Base-by-base conservation (phyloP, 2,797 vertebrate genomes). In the Allobates femoralis region DNA sequence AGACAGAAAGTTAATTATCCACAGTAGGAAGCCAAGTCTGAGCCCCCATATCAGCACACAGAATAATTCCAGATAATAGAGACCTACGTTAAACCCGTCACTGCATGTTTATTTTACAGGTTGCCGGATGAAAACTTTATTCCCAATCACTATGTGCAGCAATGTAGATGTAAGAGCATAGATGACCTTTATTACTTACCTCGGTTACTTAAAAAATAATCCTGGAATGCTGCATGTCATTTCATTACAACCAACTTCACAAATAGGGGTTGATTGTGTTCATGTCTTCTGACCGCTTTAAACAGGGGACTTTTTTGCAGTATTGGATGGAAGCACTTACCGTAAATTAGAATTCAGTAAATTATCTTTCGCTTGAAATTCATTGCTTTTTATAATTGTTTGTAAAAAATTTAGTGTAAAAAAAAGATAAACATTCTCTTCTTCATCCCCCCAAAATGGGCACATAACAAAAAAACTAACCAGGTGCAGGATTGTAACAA, bases 1-100 rank as follows among this genome's bases (percentile, higher is more conserved):
- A 85, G 46, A 88, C 78, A 88, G 78, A 88, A 88, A 88, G 86
- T 85, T 88, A 88, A 88, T 88, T 88, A 88, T 85, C 77, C 67
- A 73, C 86, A 84, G 86, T 84, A 66, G 82, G 86, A 84, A 80
- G 77, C 58, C 58, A 80, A 84, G 82, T 66, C 50, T 75, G 66
- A 84, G 77, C 82, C 86, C 86, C 86, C 77, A 84, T 84, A 87
- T 87, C 86, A 84, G 80, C 26, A 87, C 62, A 87, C 74, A 51
- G n/a, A 81, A 87, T 84, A 66, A 87, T 84, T 87, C 56, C 46
- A 84, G 77, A 84, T 76, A 88, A 85, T 85, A 81, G 50, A 81
- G 71, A 74, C 30, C 78, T 77, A 60, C 11, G 50, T 23, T 67
- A 85, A 69, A 77, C 41, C 19, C 46, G 21, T 67, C 26, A 67